Evolutionary conservation across 2,113 vertebrate genomes (phyloP).

Genomic region (Zosterops japonicus): DNA sequence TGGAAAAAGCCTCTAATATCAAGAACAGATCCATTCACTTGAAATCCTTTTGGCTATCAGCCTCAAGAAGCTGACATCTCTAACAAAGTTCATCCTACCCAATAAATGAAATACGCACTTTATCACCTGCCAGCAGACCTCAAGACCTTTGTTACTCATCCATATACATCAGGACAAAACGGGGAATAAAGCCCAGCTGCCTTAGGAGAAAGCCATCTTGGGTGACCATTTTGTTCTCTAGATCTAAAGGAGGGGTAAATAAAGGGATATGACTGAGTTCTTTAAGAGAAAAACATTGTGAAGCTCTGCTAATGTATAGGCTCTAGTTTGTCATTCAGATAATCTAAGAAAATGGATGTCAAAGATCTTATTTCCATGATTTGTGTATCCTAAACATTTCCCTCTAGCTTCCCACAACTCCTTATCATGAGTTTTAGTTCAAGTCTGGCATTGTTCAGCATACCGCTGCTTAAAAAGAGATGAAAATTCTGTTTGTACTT

Average conservation of each 20-base stretch:
- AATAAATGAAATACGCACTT: neutral
- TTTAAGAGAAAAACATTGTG: neutral
- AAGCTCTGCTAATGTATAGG: neutral
- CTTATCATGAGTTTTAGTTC: neutral
- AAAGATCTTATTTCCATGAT: neutral
- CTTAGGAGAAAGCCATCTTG: neutral
- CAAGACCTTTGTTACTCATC: neutral
- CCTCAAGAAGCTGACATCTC: neutral
- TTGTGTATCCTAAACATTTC: neutral
- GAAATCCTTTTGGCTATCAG: neutral
- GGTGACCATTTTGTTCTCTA: neutral
- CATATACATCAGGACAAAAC: neutral
- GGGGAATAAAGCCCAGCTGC: fast-evolving
- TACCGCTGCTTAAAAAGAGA: neutral
- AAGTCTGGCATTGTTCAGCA: neutral
- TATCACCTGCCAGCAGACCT: neutral
- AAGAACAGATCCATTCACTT: neutral
- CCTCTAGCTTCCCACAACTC: neutral
- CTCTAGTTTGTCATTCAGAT: neutral
- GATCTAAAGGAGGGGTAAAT: neutral
- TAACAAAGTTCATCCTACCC: neutral
- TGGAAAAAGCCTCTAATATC: neutral
- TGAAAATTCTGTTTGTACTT: neutral
- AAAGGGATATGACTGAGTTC: fast-evolving
- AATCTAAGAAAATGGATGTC: neutral